Percentiles rank a stretch among this genome's conserved stretches.
Conservation (phyloP, 1,140 invertebrate species). For the Pseudoatta argentina region DNA sequence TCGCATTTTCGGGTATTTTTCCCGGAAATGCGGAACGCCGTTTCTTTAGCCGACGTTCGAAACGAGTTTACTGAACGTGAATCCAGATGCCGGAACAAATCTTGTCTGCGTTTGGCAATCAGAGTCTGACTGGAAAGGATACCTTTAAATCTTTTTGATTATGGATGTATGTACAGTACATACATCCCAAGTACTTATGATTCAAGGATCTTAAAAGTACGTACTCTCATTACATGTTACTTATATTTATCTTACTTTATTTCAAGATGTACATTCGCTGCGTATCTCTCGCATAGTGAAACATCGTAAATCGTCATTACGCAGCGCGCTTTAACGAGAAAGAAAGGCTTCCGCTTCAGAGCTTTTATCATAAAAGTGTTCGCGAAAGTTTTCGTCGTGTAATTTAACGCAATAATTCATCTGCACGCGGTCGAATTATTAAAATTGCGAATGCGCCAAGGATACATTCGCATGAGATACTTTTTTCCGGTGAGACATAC, state of each 20-base stretch:
- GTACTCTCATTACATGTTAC: neutral
- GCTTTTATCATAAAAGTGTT: conserved; percentile 10
- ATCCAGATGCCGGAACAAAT: neutral
- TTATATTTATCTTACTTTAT: neutral
- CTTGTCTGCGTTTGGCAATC: neutral
- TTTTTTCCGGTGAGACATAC: no score
- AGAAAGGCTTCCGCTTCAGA: conserved; percentile 1
- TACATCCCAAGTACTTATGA: neutral
- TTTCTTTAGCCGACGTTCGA: neutral
- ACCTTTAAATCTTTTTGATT: neutral
- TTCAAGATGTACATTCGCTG: neutral
- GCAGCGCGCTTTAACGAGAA: conserved; percentile 15
- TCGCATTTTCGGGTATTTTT: conserved; percentile 17
- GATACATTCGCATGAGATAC: neutral
- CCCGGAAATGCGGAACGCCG: neutral
- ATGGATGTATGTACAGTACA: no score
- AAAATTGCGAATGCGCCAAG: neutral
- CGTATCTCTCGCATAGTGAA: neutral
- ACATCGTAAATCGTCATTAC: conserved; percentile 37
- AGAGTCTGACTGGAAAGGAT: neutral
- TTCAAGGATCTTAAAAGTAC: neutral
- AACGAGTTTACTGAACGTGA: neutral
- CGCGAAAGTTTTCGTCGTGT: neutral
- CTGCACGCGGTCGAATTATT: neutral
- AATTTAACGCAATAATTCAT: conserved; percentile 4